Conservation (phyloP, 2,797 vertebrate species). For the Crenuchus spilurus region DNA sequence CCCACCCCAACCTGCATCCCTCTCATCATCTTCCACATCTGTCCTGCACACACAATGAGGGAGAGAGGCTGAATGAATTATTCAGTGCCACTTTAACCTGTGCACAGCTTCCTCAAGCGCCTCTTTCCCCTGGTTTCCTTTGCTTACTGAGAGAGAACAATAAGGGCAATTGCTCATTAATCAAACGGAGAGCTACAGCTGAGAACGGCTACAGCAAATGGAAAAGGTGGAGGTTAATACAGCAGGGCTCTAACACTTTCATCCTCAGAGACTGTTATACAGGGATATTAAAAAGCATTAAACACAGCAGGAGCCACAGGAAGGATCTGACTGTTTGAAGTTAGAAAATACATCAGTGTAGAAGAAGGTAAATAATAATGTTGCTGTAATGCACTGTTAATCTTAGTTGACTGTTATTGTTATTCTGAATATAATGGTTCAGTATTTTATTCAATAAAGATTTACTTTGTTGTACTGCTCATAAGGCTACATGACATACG, state of each 20-base stretch:
- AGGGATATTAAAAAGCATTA: not conserved
- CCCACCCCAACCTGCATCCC: slow-evolving; percentile 1
- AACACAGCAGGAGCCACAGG: not conserved
- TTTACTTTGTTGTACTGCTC: too few relatives aligned
- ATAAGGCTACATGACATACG: too few relatives aligned
- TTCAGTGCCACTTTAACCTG: slow-evolving; percentile 59
- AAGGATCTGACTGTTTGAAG: not conserved
- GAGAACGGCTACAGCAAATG: not conserved
- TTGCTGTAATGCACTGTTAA: too few relatives aligned
- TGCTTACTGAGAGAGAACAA: slow-evolving; percentile 37
- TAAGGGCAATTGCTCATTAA: slow-evolving; percentile 47
- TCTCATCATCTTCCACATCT: slow-evolving; percentile 43
- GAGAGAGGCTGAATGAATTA: slow-evolving; percentile 57
- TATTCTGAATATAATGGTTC: too few relatives aligned
- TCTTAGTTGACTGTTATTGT: too few relatives aligned
- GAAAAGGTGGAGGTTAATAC: slow-evolving; percentile 8
- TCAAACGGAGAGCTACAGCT: slow-evolving; percentile 24
- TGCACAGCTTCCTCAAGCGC: slow-evolving; percentile 75
- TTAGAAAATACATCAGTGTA: too few relatives aligned
- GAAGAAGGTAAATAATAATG: too few relatives aligned
- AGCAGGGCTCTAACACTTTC: not conserved
- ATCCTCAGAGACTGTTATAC: not conserved
- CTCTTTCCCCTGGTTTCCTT: slow-evolving; percentile 36
- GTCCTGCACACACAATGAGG: slow-evolving; percentile 45
- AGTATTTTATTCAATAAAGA: too few relatives aligned